Percentiles rank a stretch among this genome's conserved stretches.
phyloP scores from a whole-genome alignment of 2,888 invertebrate genomes.

The Euzophera pinguis region DNA sequence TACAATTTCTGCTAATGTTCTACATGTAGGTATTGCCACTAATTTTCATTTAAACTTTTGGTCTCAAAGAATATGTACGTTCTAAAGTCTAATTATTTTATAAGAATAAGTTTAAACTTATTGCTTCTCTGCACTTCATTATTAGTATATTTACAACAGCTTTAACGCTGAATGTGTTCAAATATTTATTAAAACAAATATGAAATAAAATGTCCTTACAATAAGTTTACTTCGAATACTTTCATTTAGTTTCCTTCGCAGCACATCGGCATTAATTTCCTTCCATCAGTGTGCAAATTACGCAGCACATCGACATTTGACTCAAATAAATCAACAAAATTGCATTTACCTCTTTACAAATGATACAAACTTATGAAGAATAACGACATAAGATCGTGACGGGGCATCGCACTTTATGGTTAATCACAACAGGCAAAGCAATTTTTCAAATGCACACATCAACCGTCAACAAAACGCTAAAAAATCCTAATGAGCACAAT shows the following conservation, averaged over 20 bases:
- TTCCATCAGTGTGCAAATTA: neutral
- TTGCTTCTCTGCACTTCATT: no score
- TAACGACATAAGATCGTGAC: conserved; percentile 17
- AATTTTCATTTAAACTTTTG: no score
- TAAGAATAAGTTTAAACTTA: no score
- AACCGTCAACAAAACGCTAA: conserved; percentile 40
- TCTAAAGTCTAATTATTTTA: no score
- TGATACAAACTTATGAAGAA: conserved; percentile 3
- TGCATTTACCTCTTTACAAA: conserved; percentile 10
- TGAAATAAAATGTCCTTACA: no score
- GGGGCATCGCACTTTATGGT: conserved; percentile 32
- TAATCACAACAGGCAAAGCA: conserved; percentile 42
- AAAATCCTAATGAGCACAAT: conserved; percentile 53
- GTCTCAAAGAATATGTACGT: no score
- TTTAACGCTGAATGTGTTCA: no score
- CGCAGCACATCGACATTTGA: neutral
- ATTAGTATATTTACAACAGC: no score
- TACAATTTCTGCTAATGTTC: no score
- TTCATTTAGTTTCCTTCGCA: neutral
- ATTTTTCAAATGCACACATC: conserved; percentile 49
- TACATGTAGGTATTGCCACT: no score
- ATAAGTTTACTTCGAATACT: neutral
- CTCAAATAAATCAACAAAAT: conserved; percentile 7
- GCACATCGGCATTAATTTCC: neutral
- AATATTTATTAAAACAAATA: no score